Evolutionary conservation across 2,113 vertebrate genomes (phyloP).

Genomic region (Microcebus jonahi): DNA sequence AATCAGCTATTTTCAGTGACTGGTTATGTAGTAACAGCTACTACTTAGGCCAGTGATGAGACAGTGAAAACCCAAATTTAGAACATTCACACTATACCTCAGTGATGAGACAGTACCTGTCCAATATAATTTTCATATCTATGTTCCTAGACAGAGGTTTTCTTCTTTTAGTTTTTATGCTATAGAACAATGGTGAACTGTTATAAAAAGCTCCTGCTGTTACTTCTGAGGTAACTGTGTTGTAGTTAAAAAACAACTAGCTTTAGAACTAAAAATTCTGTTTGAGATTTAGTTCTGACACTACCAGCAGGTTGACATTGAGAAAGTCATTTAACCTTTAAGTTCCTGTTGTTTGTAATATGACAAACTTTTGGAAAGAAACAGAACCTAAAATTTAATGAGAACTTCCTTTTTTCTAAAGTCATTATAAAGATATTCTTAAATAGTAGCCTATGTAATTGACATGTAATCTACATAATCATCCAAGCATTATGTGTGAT

Average conservation of each 20-base stretch:
- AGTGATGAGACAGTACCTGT: slow-evolving; percentile 32
- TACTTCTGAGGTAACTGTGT: slow-evolving; percentile 25
- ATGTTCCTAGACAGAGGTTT: slow-evolving; percentile 1
- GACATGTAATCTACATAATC: background rate
- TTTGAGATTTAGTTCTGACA: slow-evolving; percentile 56
- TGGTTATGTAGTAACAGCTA: background rate
- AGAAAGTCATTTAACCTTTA: slow-evolving; percentile 57
- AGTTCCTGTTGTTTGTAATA: slow-evolving; percentile 1
- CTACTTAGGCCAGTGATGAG: background rate
- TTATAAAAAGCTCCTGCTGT: slow-evolving; percentile 20
- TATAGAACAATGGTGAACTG: slow-evolving; percentile 33
- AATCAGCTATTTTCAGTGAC: slow-evolving; percentile 51
- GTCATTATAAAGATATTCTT: background rate
- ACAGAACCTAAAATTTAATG: background rate
- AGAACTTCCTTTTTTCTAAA: background rate
- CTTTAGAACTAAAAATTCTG: background rate
- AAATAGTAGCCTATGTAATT: background rate
- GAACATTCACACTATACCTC: slow-evolving; percentile 33
- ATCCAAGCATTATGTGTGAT: background rate
- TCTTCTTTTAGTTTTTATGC: slow-evolving; percentile 44
- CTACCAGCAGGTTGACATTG: slow-evolving; percentile 38
- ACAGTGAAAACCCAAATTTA: slow-evolving; percentile 58
- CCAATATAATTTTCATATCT: slow-evolving; percentile 66
- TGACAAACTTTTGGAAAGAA: background rate
- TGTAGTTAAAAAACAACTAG: background rate